phyloP scores from a whole-genome alignment of 2,113 vertebrate genomes.

The Paedocypris sp. region DNA sequence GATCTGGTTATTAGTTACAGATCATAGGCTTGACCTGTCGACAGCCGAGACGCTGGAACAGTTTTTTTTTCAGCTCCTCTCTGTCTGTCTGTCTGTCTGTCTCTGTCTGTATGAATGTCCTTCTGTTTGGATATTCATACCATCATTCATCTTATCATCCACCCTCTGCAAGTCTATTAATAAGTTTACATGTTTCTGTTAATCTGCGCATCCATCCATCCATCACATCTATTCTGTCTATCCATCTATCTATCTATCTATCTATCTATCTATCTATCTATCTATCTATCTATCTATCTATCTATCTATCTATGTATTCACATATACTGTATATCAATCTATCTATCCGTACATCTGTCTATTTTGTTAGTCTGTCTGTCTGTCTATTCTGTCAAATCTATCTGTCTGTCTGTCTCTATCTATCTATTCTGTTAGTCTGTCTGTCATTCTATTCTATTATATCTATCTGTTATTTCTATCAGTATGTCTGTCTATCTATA shows the following conservation, averaged over 20 bases:
- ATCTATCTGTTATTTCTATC: slow-evolving; percentile 21
- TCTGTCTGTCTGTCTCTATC: not conserved
- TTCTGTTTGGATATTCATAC: no score
- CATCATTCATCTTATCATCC: no score
- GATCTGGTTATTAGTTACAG: slow-evolving; percentile 63
- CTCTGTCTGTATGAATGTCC: no score
- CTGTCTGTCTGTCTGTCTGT: no score
- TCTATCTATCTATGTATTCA: not conserved
- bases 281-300: not conserved
- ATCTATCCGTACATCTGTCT: slow-evolving; percentile 27
- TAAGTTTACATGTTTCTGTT: no score
- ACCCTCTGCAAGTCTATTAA: no score
- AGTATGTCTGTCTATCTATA: not conserved
- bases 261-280: not conserved
- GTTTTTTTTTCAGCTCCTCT: no score
- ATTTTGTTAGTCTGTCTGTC: not conserved
- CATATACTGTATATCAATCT: no score
- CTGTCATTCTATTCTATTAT: no score
- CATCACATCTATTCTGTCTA: slow-evolving; percentile 33
- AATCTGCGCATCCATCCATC: no score
- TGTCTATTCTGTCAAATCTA: not conserved
- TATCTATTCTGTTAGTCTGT: no score
- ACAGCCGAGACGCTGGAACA: no score
- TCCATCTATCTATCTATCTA: not conserved
- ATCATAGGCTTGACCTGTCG: slow-evolving; percentile 57